Evolutionary conservation across 2,888 invertebrate species (phyloP).

Genomic region (Drosophila maculinotata): DNA sequence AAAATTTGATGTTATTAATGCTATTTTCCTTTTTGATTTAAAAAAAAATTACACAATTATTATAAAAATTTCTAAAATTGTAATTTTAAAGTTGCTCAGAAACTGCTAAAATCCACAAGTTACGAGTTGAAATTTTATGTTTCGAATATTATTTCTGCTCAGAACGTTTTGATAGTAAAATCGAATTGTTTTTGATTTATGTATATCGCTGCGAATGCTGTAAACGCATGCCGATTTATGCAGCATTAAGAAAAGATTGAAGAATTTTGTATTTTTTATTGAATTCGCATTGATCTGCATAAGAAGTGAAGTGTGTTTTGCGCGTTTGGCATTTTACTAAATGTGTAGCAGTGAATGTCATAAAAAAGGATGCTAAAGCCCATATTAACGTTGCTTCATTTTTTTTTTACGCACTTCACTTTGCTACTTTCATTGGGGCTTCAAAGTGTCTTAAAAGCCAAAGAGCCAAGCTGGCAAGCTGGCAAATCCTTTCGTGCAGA

Average conservation of each 20-base stretch:
- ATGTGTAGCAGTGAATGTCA: slow-evolving; percentile 70
- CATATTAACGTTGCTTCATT: slow-evolving; percentile 63
- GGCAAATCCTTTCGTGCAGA: slow-evolving; percentile 74
- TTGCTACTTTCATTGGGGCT: too few relatives aligned
- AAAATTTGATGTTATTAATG: too few relatives aligned
- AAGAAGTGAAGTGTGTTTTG: slow-evolving; percentile 42
- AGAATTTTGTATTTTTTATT: slow-evolving; percentile 61
- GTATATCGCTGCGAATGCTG: slow-evolving; percentile 12
- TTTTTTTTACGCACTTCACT: slow-evolving; percentile 61
- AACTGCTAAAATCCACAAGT: not conserved
- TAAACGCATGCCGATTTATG: slow-evolving; percentile 55
- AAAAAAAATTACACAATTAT: too few relatives aligned
- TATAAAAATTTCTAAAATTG: too few relatives aligned
- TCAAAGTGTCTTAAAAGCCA: slow-evolving; percentile 61
- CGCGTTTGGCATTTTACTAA: slow-evolving; percentile 48
- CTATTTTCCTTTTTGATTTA: too few relatives aligned
- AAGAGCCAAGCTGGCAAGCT: slow-evolving; percentile 34
- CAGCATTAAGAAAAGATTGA: slow-evolving; percentile 55
- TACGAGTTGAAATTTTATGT: slow-evolving; percentile 5
- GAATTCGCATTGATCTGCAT: slow-evolving; percentile 67
- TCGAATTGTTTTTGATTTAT: slow-evolving; percentile 46
- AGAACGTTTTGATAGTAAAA: slow-evolving; percentile 11
- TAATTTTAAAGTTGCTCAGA: too few relatives aligned
- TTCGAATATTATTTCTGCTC: slow-evolving; percentile 23
- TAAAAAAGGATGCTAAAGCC: slow-evolving; percentile 64